Percentiles rank a stretch among this genome's conserved stretches.
Evolutionary conservation across 2,113 vertebrate genomes (phyloP).

Genomic region (Psophia crepitans): DNA sequence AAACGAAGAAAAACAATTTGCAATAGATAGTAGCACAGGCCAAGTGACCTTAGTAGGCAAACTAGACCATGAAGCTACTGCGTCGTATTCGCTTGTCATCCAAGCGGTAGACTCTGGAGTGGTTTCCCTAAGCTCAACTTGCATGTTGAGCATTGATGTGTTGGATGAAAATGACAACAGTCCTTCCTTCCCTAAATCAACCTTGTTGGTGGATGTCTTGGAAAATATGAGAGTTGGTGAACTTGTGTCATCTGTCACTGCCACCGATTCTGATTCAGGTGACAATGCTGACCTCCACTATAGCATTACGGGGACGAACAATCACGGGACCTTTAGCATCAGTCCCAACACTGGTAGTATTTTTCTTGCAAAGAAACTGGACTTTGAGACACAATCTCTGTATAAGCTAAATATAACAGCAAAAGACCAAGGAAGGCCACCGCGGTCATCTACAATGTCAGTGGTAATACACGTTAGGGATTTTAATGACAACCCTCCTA

Average conservation of each 20-base stretch:
- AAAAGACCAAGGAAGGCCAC: constrained; percentile 88
- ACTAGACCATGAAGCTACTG: constrained; percentile 91
- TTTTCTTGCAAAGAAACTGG: constrained; percentile 91
- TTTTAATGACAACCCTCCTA: constrained; percentile 94
- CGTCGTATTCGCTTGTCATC: constrained; percentile 87
- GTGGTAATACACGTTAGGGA: constrained; percentile 92
- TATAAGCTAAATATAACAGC: constrained; percentile 95
- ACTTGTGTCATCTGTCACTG: constrained; percentile 91
- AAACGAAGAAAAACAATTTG: constrained; percentile 90
- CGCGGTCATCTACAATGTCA: constrained; percentile 88
- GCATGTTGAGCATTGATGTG: constrained; percentile 86
- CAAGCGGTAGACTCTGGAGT: constrained; percentile 87
- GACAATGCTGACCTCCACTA: constrained; percentile 94
- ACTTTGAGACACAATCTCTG: constrained; percentile 92
- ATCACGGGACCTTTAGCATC: constrained; percentile 94
- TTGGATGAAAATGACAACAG: constrained; percentile 96
- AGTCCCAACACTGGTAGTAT: constrained; percentile 95
- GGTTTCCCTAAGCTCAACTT: constrained; percentile 83
- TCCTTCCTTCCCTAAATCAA: constrained; percentile 89
- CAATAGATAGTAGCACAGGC: constrained; percentile 84
- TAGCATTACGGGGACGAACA: constrained; percentile 89
- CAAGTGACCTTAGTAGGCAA: constrained; percentile 91
- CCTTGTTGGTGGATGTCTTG: constrained; percentile 86
- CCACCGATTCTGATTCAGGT: constrained; percentile 90
- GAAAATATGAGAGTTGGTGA: constrained; percentile 97